Evolutionary conservation across 2,113 vertebrate species (phyloP).

Genomic region (Cheirogaleus medius): DNA sequence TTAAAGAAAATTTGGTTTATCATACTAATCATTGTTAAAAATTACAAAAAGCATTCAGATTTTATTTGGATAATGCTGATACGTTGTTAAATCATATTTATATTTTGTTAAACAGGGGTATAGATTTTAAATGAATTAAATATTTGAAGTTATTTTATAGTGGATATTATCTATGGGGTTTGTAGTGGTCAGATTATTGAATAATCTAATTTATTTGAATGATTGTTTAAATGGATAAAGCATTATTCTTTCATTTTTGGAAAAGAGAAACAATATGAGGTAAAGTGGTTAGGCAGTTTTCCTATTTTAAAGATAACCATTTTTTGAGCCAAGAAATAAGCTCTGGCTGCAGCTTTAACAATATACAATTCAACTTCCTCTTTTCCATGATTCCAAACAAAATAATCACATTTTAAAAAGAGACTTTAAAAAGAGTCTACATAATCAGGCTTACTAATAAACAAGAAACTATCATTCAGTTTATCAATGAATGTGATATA

Average conservation of each 20-base stretch:
- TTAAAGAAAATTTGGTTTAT: neutral
- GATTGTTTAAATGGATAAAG: neutral
- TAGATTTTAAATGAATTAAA: conserved; percentile 48
- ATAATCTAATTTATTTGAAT: conserved; percentile 46
- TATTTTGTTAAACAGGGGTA: conserved; percentile 17
- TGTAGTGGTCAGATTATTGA: neutral
- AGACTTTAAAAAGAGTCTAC: neutral
- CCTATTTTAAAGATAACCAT: conserved; percentile 11
- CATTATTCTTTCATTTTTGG: neutral
- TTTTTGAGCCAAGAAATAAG: neutral
- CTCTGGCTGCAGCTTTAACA: neutral
- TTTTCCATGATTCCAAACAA: neutral
- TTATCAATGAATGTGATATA: neutral
- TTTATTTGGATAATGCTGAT: neutral
- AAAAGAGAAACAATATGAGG: neutral
- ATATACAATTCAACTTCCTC: neutral
- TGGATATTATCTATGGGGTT: neutral
- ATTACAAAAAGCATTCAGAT: neutral
- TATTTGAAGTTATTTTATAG: conserved; percentile 11
- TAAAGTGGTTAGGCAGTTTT: neutral
- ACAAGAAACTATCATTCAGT: neutral
- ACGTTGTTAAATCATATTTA: conserved; percentile 32
- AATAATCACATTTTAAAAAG: neutral
- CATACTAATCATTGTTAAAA: neutral
- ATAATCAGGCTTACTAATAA: neutral